phyloP scores from a whole-genome alignment of 2,888 invertebrate species.

The Tachina fera region DNA sequence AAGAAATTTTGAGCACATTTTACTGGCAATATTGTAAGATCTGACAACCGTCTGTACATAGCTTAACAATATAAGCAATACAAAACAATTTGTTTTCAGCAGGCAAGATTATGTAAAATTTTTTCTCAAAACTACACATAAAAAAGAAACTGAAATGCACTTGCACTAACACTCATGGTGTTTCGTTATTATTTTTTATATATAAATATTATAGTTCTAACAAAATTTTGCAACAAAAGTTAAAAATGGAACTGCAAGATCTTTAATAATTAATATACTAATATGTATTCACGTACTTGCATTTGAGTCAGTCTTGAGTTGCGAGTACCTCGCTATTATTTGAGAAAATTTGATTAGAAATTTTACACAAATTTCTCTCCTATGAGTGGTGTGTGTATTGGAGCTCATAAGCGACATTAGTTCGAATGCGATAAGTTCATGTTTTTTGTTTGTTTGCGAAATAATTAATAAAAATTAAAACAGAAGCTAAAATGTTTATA shows the following conservation, averaged over 20 bases:
- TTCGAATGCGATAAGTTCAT: too few species aligned
- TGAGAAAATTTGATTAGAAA: too few species aligned
- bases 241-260: neutral
- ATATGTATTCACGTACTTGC: too few species aligned
- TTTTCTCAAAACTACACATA: constrained; percentile 10
- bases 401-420: too few species aligned
- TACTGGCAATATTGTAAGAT: too few species aligned
- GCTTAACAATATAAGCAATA: constrained; percentile 41
- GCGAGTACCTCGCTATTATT: too few species aligned
- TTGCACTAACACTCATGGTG: constrained; percentile 17
- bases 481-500: neutral
- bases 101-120: constrained; percentile 56
- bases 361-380: too few species aligned
- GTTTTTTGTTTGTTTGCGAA: constrained; percentile 1
- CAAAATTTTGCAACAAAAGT: neutral
- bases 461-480: constrained; percentile 13
- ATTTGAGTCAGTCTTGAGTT: too few species aligned
- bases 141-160: neutral
- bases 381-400: too few species aligned
- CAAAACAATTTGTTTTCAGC: constrained; percentile 21
- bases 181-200: neutral
- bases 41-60: too few species aligned
- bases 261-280: too few species aligned
- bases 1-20: too few species aligned
- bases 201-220: constrained; percentile 1